Evolutionary conservation across 2,888 invertebrate species (phyloP).

Genomic region (Eretmocerus hayati): DNA sequence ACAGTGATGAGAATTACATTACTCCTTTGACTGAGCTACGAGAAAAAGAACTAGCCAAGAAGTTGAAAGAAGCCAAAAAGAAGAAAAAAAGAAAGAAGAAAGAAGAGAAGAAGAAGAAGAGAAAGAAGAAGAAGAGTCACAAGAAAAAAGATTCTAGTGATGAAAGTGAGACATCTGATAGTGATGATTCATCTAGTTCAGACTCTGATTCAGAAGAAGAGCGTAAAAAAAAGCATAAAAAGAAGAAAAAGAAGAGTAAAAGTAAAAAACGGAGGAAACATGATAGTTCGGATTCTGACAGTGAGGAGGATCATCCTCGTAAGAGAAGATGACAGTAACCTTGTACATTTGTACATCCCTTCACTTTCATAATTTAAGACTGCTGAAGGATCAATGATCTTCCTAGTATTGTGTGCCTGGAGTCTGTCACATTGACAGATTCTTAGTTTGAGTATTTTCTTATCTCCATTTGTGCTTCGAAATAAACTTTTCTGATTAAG

Average conservation of each 20-base stretch:
- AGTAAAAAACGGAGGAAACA: conserved; percentile 45
- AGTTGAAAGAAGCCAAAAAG: conserved; percentile 58
- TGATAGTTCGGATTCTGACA: conserved; percentile 27
- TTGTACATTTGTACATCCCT: too few species aligned
- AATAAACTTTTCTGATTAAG: too few species aligned
- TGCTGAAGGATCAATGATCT: too few species aligned
- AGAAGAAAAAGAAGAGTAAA: conserved; percentile 38
- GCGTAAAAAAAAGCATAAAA: conserved; percentile 30
- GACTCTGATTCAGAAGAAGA: conserved; percentile 24
- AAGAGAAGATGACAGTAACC: conserved; percentile 4
- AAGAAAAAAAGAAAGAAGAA: conserved; percentile 54
- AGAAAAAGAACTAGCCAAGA: conserved; percentile 69
- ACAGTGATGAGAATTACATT: conserved; percentile 73
- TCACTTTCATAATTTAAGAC: too few species aligned
- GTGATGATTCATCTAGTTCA: conserved; percentile 16
- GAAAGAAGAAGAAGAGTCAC: conserved; percentile 28
- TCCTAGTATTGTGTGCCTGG: too few species aligned
- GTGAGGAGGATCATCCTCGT: conserved; percentile 8
- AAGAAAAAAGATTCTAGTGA: conserved; percentile 33
- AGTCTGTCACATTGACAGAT: too few species aligned
- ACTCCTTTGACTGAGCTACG: conserved; percentile 76
- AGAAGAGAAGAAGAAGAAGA: conserved; percentile 45
- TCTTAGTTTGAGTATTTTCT: too few species aligned
- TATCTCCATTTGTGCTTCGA: too few species aligned
- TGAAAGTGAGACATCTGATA: conserved; percentile 31